Evolutionary conservation across 1,140 invertebrate species (phyloP).

Genomic region (Arctopsyche grandis): DNA sequence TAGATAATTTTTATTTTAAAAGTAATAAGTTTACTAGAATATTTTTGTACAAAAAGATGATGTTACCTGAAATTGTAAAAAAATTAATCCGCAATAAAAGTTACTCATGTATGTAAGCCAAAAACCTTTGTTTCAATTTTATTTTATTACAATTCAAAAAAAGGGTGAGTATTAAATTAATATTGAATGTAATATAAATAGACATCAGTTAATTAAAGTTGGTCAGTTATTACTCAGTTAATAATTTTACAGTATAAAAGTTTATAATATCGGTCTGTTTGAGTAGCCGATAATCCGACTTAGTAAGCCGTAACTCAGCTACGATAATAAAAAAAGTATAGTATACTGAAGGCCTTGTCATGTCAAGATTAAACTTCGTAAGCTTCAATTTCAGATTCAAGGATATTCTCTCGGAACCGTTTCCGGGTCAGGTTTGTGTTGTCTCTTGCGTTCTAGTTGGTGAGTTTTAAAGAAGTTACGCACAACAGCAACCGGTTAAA

Average conservation of each 20-base stretch:
- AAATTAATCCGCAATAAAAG: slow-evolving; percentile 46
- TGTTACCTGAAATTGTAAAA: slow-evolving; percentile 51
- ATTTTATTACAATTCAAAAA: neutral
- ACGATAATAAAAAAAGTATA: too few species aligned
- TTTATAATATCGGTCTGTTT: too few species aligned
- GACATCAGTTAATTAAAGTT: too few species aligned
- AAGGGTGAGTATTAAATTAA: too few species aligned
- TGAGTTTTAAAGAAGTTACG: neutral
- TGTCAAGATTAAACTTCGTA: too few species aligned
- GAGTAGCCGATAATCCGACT: too few species aligned
- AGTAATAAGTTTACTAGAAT: slow-evolving; percentile 45
- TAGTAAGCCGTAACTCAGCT: too few species aligned
- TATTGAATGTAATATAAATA: too few species aligned
- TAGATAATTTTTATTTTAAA: slow-evolving; percentile 43
- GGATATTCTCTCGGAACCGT: neutral
- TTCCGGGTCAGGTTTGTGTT: slow-evolving; percentile 2
- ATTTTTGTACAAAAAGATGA: slow-evolving; percentile 50
- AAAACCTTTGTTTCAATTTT: slow-evolving; percentile 11
- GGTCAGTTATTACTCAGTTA: too few species aligned
- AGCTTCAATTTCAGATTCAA: too few species aligned
- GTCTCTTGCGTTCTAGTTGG: neutral
- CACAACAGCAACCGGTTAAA: neutral
- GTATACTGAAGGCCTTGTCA: too few species aligned
- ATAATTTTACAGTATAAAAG: too few species aligned
- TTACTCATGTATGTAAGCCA: slow-evolving; percentile 44